These are phyloP conservation scores for Baryphthengus martii DNA, from an alignment of 2,113 vertebrate genomes.

Conservation along the genomic window DNA sequence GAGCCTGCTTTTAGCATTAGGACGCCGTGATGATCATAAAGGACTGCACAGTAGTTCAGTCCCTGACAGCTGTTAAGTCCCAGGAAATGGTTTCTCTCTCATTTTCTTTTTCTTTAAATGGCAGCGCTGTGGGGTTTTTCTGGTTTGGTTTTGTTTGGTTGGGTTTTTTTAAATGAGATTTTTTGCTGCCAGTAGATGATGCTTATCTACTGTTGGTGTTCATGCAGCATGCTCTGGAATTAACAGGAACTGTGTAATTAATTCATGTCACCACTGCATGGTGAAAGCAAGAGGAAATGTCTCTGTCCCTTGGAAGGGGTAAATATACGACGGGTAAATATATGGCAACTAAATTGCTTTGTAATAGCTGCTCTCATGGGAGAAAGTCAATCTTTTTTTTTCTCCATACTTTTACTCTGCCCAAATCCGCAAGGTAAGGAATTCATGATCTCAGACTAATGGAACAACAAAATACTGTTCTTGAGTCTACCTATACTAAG, in stretches of 20 bases:
- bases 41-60: neutral
- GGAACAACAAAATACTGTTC: neutral
- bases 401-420: neutral
- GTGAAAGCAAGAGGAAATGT: slow-evolving; percentile 3
- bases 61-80: neutral
- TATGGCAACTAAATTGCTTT: neutral
- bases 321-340: neutral
- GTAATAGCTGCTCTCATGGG: neutral
- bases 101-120: neutral
- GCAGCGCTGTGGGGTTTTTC: neutral
- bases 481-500: neutral
- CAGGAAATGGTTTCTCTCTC: neutral
- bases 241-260: slow-evolving; percentile 51
- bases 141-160: neutral
- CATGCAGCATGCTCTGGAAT: slow-evolving; percentile 37
- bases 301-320: neutral
- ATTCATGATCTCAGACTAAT: neutral
- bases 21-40: neutral
- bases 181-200: slow-evolving; percentile 34
- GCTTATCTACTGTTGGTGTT: slow-evolving; percentile 22
- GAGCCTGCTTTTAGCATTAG: neutral
- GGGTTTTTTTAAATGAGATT: neutral
- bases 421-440: neutral
- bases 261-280: neutral
- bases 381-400: neutral